These are phyloP conservation scores for Epirrhoe tristata DNA, from an alignment of 2,888 invertebrate genomes.

Conservation along the genomic window DNA sequence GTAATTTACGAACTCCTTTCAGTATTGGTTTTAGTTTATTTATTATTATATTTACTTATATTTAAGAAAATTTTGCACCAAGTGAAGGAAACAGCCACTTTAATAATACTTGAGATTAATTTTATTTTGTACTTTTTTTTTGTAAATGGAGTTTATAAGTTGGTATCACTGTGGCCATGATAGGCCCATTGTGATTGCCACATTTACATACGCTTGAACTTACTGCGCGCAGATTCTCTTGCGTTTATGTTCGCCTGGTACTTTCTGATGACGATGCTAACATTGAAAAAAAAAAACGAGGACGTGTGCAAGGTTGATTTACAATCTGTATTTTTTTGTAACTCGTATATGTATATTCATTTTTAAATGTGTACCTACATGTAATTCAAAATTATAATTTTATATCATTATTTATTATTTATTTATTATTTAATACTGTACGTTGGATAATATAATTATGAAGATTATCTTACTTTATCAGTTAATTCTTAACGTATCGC, in stretches of 20 bases:
- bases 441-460: not conserved
- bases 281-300: conserved; percentile 46
- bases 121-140: too few species aligned
- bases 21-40: too few species aligned
- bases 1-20: too few species aligned
- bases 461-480: conserved; percentile 3
- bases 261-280: conserved; percentile 36
- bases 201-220: conserved; percentile 20
- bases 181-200: not conserved
- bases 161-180: not conserved
- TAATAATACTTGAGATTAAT: too few species aligned
- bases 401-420: too few species aligned
- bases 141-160: not conserved
- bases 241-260: conserved; percentile 44
- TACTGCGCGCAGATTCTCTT: conserved; percentile 24
- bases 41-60: too few species aligned
- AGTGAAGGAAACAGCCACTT: too few species aligned
- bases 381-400: too few species aligned
- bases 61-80: too few species aligned
- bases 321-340: not conserved
- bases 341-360: too few species aligned
- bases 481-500: not conserved
- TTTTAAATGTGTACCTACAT: too few species aligned
- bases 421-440: not conserved
- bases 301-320: conserved; percentile 12